These are phyloP conservation scores for Picus viridis DNA, from an alignment of 2,797 vertebrate species.

Conservation along the genomic window DNA sequence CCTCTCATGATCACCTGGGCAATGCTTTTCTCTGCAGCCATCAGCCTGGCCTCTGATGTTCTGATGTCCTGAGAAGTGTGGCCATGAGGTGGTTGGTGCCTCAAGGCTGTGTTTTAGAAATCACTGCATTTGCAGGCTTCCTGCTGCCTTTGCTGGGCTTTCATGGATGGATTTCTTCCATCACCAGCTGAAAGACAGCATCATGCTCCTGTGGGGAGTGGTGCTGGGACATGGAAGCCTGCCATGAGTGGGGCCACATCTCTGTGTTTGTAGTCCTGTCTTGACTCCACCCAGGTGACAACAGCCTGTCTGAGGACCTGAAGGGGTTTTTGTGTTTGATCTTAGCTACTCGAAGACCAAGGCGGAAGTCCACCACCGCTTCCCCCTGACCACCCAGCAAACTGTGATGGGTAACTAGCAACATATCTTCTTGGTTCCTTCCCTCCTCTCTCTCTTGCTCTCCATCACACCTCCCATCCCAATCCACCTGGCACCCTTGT, in stretches of 20 bases:
- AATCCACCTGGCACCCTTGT: neutral
- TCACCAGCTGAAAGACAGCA: neutral
- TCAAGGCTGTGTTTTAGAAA: neutral
- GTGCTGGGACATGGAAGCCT: neutral
- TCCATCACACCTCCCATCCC: neutral
- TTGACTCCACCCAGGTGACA: neutral
- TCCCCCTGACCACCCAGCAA: neutral
- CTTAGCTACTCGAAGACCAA: slow-evolving; percentile 49
- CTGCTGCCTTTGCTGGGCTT: neutral
- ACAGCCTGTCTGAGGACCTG: neutral
- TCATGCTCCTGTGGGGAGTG: accelerated
- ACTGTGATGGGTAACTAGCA: slow-evolving; percentile 29
- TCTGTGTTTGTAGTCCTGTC: neutral
- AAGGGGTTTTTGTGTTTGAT: slow-evolving; percentile 54
- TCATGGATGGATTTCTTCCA: neutral
- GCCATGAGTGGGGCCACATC: accelerated
- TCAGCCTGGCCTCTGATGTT: neutral
- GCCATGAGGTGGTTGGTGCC: accelerated
- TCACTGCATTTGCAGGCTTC: neutral
- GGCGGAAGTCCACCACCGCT: slow-evolving; percentile 22
- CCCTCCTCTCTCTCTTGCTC: neutral
- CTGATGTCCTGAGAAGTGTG: neutral
- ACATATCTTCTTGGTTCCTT: neutral
- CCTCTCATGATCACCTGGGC: neutral
- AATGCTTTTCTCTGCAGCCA: neutral